Conservation (phyloP, 2,888 invertebrate species). For the Athalia cordata region DNA sequence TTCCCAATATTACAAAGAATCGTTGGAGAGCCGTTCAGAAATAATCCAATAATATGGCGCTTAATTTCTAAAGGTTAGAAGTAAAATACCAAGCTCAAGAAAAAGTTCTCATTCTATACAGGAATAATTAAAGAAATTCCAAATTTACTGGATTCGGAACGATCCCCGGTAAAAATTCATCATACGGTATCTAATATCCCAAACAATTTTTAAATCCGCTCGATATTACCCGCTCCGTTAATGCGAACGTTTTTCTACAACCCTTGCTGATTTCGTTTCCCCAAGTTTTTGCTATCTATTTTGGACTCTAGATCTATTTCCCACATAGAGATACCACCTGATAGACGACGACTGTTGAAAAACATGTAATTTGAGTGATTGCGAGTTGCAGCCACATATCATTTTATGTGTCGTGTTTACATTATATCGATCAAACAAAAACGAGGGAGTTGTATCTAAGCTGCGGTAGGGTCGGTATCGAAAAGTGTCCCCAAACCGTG, state of each 20-base stretch:
- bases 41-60: constrained; percentile 26
- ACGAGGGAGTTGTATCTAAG: constrained; percentile 59
- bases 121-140: no score
- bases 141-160: no score
- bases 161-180: no score
- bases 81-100: no score
- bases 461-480: constrained; percentile 46
- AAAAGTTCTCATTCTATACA: neutral
- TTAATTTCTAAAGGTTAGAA: neutral
- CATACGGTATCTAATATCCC: no score
- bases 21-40: no score
- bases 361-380: neutral
- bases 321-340: no score
- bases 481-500: constrained; percentile 61
- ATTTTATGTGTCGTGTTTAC: constrained; percentile 9
- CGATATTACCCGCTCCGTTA: no score
- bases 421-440: constrained; percentile 65
- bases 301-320: no score
- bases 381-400: neutral
- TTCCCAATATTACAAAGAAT: constrained; percentile 23
- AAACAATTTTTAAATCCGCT: no score
- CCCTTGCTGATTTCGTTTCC: neutral
- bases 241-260: neutral
- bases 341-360: neutral
- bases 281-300: neutral